Percentiles rank a stretch among this genome's conserved stretches.
Evolutionary conservation across 2,113 vertebrate genomes (phyloP).

Genomic region (Pelecanus crispus): DNA sequence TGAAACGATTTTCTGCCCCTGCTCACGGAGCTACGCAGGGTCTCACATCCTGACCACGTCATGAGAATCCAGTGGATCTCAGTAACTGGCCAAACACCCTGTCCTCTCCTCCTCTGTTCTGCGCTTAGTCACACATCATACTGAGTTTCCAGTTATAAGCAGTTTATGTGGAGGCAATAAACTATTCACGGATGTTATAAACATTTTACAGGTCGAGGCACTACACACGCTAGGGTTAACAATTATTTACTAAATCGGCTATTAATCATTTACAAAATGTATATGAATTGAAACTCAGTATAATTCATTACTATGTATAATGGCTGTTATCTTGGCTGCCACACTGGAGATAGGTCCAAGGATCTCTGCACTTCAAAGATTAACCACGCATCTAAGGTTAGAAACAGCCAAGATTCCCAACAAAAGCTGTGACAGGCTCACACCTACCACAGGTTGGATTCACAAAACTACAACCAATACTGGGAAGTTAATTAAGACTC

Average conservation of each 20-base stretch:
- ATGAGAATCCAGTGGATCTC: background rate
- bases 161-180: slow-evolving; percentile 20
- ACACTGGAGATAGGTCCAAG: background rate
- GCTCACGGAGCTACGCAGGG: background rate
- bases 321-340: background rate
- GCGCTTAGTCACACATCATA: background rate
- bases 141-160: background rate
- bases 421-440: background rate
- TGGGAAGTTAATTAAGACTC: background rate
- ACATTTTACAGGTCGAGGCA: background rate
- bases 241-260: slow-evolving; percentile 10
- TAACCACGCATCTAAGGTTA: background rate
- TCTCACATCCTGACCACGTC: background rate
- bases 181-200: background rate
- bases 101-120: background rate
- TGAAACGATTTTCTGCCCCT: background rate
- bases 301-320: background rate
- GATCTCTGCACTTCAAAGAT: background rate
- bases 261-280: slow-evolving; percentile 19
- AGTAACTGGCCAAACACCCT: background rate
- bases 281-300: background rate
- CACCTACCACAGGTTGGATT: background rate
- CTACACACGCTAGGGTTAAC: background rate
- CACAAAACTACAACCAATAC: background rate
- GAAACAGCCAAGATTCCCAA: background rate